Evolutionary conservation across 2,797 vertebrate genomes (phyloP).

Genomic region (Schizothorax lantsangensis): DNA sequence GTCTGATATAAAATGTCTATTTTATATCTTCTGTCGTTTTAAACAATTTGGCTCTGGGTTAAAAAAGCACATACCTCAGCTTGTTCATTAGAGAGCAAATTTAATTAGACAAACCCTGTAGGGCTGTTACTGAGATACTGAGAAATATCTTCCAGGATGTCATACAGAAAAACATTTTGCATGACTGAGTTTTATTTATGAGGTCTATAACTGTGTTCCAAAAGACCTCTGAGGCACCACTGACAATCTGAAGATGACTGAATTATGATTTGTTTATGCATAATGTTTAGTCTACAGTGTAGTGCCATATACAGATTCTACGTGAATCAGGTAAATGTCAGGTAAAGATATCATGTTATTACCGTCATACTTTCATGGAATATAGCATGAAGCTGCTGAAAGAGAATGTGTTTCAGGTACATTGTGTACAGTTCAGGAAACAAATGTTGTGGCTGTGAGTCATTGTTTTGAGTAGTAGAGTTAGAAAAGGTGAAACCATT

Average conservation of each 20-base stretch:
- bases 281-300: neutral
- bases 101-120: conserved; percentile 58
- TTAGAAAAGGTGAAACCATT: neutral
- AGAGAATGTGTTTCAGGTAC: neutral
- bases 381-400: neutral
- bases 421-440: conserved; percentile 3
- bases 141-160: conserved; percentile 37
- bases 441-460: neutral
- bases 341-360: conserved; percentile 1
- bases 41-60: conserved; percentile 29
- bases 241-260: conserved; percentile 27
- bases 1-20: conserved; percentile 24
- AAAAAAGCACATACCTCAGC: conserved; percentile 38
- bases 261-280: conserved; percentile 29
- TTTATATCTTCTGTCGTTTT: conserved; percentile 41
- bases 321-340: neutral
- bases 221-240: conserved; percentile 13
- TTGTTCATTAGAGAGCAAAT: conserved; percentile 53
- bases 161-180: conserved; percentile 22
- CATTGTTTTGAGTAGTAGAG: neutral
- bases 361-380: neutral
- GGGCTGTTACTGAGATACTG: conserved; percentile 44
- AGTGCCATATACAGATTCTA: neutral
- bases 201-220: conserved; percentile 26
- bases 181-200: conserved; percentile 45